Conservation (phyloP, 2,113 vertebrate genomes). For the Porphyrio hochstetteri region DNA sequence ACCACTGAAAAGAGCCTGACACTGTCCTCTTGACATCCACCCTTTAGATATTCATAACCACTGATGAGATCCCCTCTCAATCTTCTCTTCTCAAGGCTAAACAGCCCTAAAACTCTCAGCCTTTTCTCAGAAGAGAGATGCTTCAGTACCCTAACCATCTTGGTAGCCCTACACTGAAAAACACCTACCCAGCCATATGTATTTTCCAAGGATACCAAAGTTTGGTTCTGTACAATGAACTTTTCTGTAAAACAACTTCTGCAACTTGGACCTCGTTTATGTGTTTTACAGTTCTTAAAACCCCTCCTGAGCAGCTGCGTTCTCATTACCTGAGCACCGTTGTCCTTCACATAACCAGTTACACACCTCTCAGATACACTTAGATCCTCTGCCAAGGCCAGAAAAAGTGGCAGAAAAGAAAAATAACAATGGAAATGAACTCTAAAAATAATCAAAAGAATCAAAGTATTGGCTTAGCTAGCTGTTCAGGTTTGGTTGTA, state of each 20-base stretch:
- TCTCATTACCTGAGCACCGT: background rate
- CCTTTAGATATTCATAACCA: no score
- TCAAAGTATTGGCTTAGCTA: background rate
- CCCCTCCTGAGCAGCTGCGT: background rate
- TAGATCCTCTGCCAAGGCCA: background rate
- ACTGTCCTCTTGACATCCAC: no score
- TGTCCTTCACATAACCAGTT: background rate
- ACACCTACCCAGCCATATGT: rapidly evolving
- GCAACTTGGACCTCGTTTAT: background rate
- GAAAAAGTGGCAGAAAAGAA: background rate
- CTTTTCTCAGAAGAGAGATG: no score
- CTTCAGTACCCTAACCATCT: no score
- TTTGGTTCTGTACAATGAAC: background rate
- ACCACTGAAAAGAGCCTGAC: no score
- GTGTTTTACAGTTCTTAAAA: background rate
- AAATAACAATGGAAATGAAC: background rate
- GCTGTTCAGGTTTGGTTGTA: background rate
- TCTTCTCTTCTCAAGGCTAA: no score
- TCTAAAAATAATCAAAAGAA: background rate
- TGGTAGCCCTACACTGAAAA: background rate
- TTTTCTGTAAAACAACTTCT: background rate
- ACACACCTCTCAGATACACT: background rate
- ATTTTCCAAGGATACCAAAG: background rate
- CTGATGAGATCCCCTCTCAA: no score
- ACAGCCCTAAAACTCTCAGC: no score